phyloP scores from a whole-genome alignment of 2,113 vertebrate species.

The Ceyx margarethae region DNA sequence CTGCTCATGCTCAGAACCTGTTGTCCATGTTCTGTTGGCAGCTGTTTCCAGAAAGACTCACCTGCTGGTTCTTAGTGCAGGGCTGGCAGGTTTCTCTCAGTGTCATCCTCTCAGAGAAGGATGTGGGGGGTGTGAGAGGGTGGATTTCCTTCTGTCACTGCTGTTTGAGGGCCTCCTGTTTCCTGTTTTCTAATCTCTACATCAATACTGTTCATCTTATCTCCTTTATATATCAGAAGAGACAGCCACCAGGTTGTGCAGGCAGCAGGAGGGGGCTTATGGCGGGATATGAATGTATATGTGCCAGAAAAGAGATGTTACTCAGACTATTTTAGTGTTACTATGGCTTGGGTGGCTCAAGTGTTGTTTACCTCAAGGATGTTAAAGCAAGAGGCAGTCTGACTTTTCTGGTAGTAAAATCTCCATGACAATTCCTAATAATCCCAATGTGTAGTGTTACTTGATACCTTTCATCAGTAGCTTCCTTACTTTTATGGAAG shows the following conservation, averaged over 20 bases:
- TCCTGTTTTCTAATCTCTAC: constrained; percentile 75
- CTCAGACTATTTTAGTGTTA: background rate
- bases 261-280: constrained; percentile 13
- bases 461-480: background rate
- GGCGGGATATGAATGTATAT: background rate
- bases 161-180: constrained; percentile 53
- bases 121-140: constrained; percentile 20
- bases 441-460: background rate
- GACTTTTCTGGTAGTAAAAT: background rate
- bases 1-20: background rate
- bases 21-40: background rate
- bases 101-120: constrained; percentile 31
- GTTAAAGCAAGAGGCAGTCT: background rate
- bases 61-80: background rate
- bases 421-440: background rate
- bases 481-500: background rate
- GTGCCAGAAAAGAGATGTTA: background rate
- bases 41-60: constrained; percentile 40
- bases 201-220: constrained; percentile 51
- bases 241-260: constrained; percentile 1
- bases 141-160: constrained; percentile 52
- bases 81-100: background rate
- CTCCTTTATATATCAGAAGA: constrained; percentile 32
- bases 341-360: background rate
- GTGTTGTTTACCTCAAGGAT: background rate